A percentile compares a stretch with the other conserved stretches of the same genome.
These are phyloP conservation scores for Rhimphoctona megacephalus DNA, from an alignment of 2,888 invertebrate genomes.

Conservation along the genomic window DNA sequence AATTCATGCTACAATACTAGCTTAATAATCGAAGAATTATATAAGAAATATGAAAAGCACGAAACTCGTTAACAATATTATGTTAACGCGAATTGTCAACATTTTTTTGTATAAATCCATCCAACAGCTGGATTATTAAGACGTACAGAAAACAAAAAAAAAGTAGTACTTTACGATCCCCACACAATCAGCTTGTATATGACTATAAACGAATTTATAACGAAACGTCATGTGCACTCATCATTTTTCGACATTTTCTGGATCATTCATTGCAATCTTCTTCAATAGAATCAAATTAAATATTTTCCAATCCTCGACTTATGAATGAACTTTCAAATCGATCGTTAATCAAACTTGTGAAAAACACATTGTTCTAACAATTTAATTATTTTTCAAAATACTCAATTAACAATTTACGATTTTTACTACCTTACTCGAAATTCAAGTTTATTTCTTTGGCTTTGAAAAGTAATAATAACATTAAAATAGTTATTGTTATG, in stretches of 20 bases:
- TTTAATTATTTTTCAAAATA: background rate
- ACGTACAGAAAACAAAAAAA: background rate
- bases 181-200: slow-evolving; percentile 17
- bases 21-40: background rate
- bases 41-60: background rate
- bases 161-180: slow-evolving; percentile 23
- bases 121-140: slow-evolving; percentile 27
- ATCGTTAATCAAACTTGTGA: background rate
- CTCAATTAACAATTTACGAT: background rate
- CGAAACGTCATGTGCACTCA: slow-evolving; percentile 4
- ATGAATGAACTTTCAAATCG: background rate
- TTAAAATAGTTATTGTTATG: background rate
- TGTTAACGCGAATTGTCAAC: slow-evolving; percentile 5
- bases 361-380: background rate
- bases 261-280: background rate
- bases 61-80: slow-evolving; percentile 9
- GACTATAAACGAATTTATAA: slow-evolving; percentile 9
- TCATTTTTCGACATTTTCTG: background rate
- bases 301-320: background rate
- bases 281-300: background rate
- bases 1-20: background rate
- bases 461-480: background rate
- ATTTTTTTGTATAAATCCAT: slow-evolving; percentile 28
- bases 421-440: background rate
- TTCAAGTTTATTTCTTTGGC: background rate